phyloP scores from a whole-genome alignment of 64 coral and sea anemone species.

The Exaiptasia diaphana region DNA sequence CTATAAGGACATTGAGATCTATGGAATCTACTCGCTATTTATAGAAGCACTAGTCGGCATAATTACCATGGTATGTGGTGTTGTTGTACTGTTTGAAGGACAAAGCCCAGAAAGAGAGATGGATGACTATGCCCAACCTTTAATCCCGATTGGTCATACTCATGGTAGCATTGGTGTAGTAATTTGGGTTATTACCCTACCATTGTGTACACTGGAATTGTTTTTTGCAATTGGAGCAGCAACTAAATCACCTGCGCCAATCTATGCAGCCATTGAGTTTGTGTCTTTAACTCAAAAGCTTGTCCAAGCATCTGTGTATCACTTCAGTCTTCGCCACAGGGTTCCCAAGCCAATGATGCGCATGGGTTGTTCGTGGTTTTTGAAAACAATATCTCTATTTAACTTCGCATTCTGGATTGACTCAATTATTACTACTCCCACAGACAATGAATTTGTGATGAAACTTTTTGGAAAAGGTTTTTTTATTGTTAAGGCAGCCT shows the following conservation, averaged over 20 bases:
- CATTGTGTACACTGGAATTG: conserved; percentile 58
- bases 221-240: conserved; percentile 75
- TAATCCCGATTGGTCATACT: conserved; percentile 48
- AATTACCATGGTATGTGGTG: conserved; percentile 8
- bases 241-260: conserved; percentile 9
- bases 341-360: conserved; percentile 49
- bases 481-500: conserved; percentile 71
- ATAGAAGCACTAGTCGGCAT: conserved; percentile 29
- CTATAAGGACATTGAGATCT: conserved; percentile 16
- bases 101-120: conserved; percentile 2
- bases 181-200: conserved; percentile 70
- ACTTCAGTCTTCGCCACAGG: conserved; percentile 81
- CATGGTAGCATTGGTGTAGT: conserved; percentile 69
- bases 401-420: conserved; percentile 88
- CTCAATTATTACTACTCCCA: conserved; percentile 49
- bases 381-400: conserved; percentile 70
- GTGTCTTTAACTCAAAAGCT: conserved; percentile 58
- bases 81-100: conserved; percentile 49
- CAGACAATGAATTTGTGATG: conserved; percentile 56
- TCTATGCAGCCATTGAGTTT: conserved; percentile 52
- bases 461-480: conserved; percentile 66
- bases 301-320: conserved; percentile 58
- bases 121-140: conserved; percentile 14
- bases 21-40: conserved; percentile 37
- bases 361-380: conserved; percentile 76